Conservation (phyloP, 2,113 vertebrate genomes). For the Urocynchramus pylzowi region DNA sequence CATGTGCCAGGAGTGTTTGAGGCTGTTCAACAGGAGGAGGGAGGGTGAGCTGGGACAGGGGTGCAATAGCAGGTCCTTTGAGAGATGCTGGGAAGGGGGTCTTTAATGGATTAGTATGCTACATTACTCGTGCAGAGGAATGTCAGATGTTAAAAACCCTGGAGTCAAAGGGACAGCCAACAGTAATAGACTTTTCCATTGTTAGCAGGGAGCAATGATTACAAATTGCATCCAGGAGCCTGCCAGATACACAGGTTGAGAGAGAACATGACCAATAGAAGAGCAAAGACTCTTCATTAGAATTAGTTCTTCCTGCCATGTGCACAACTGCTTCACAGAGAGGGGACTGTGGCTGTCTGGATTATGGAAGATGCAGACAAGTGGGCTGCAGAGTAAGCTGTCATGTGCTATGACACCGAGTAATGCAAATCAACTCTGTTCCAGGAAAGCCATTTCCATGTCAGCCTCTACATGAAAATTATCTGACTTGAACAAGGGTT, state of each 20-base stretch:
- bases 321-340: background rate
- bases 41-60: background rate
- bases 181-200: background rate
- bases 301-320: slow-evolving; percentile 6
- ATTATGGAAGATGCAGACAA: background rate
- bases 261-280: background rate
- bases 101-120: fast-evolving
- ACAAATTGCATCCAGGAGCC: background rate
- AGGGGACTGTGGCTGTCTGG: background rate
- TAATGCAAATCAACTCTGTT: slow-evolving; percentile 35
- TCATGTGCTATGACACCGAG: background rate
- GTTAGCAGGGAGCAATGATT: background rate
- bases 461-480: slow-evolving; percentile 32
- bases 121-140: background rate
- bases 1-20: background rate
- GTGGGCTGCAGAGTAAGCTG: slow-evolving; percentile 19
- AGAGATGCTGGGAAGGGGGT: background rate
- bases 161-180: background rate
- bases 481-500: slow-evolving; percentile 26
- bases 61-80: background rate
- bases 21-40: background rate
- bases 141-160: background rate
- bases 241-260: background rate
- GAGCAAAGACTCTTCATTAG: background rate
- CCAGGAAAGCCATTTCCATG: slow-evolving; percentile 33